These are phyloP conservation scores for Ormyrus nitidulus DNA, from an alignment of 2,888 invertebrate genomes.

Conservation along the genomic window DNA sequence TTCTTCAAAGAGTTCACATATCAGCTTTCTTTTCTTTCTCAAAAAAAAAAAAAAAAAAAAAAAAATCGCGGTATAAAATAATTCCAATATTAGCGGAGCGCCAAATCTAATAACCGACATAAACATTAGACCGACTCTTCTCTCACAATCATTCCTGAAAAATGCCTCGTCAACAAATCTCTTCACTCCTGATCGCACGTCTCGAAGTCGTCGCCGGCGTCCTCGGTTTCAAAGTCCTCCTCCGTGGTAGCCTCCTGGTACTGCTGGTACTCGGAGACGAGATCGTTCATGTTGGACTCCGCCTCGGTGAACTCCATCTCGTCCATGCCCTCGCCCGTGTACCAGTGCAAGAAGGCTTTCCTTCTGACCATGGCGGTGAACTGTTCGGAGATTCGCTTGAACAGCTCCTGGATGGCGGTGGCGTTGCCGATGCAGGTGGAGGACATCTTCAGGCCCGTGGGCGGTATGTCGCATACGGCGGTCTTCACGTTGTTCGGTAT, in stretches of 20 bases:
- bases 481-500: slow-evolving; percentile 90
- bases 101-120: not conserved
- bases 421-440: slow-evolving; percentile 93
- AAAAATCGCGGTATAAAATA: not conserved
- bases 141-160: not conserved
- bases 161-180: not conserved
- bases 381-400: slow-evolving; percentile 92
- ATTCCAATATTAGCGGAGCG: not conserved
- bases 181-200: slow-evolving; percentile 72
- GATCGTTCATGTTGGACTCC: slow-evolving; percentile 96
- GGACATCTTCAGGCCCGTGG: slow-evolving; percentile 88
- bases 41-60: too few species aligned
- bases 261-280: slow-evolving; percentile 96
- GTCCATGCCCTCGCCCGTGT: slow-evolving; percentile 98
- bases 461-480: slow-evolving; percentile 89
- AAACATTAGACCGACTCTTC: slow-evolving; percentile 9
- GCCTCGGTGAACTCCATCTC: slow-evolving; percentile 99
- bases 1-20: too few species aligned
- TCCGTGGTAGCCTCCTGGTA: slow-evolving; percentile 95
- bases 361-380: slow-evolving; percentile 97
- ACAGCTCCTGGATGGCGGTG: slow-evolving; percentile 92
- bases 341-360: slow-evolving; percentile 98
- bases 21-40: too few species aligned
- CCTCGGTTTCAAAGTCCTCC: slow-evolving; percentile 90
- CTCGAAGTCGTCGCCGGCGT: slow-evolving; percentile 78